Base-by-base conservation (phyloP, 2,797 vertebrate genomes). In the Lindbergichthys nudifrons region DNA sequence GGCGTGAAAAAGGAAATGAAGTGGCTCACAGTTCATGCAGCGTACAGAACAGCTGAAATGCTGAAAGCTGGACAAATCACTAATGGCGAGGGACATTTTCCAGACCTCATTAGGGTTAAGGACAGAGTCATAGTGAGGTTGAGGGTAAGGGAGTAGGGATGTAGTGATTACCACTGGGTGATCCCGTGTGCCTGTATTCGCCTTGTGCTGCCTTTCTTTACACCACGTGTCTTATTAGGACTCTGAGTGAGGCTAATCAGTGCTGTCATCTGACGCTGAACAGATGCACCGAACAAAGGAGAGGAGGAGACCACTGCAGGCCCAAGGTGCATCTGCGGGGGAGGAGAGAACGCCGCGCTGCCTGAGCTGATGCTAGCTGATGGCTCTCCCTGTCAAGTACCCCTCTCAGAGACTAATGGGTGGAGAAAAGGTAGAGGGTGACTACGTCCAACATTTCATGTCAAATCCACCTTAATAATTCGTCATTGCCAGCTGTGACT, bases 211-310 rank as follows among this genome's bases (percentile, higher is more conserved):
- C 75, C 79, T 81, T 75, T 82, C 88, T 84, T 79, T 84, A 78
- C 83, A 87, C 78, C 45, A 41, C 81, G 89, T 91, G 91, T 93
- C 93, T 93, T 93, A 94, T 94, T 94, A 95, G 91, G 90, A 92
- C 86, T 90, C 90, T 87, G 90, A 90, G 87, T 93, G 93, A 95
- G 85, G 87, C 86, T 94, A 94, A 94, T 95, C 92, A 93, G 75
- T 73, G 87, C 83, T 93, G 93, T 93, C 93, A 90, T 93, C 86
- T 92, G 91, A 94, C 79, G 90, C 89, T 90, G 92, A 95, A 88
- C 93, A 95, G 93, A 93, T 93, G 93, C 85, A 79, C 65, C 18
- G 87, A 94, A 95, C 93, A 94, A 94, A 94, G 88, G 79, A 88
- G 89, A 90, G 87, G 88, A 92, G 91, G 90, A 90, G 89, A 92